phyloP scores from a whole-genome alignment of 2,888 invertebrate genomes.

The Protophormia terraenovae region DNA sequence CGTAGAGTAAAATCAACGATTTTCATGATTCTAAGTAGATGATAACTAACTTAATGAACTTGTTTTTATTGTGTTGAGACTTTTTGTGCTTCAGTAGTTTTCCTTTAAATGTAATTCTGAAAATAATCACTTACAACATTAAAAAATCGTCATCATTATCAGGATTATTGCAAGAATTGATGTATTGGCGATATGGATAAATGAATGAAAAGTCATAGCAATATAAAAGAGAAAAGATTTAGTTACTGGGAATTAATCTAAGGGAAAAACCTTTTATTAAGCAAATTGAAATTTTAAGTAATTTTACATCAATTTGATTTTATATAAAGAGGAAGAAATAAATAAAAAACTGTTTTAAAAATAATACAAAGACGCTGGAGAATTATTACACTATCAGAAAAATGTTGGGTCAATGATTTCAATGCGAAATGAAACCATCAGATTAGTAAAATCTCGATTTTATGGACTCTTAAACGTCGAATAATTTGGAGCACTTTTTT shows the following conservation, averaged over 20 bases:
- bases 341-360: too few relatives aligned
- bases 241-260: neutral
- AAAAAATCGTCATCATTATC: neutral
- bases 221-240: neutral
- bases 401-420: too few relatives aligned
- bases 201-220: neutral
- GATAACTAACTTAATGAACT: conserved; percentile 45
- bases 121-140: conserved; percentile 5
- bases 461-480: too few relatives aligned
- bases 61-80: conserved; percentile 15
- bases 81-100: conserved; percentile 42
- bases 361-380: too few relatives aligned
- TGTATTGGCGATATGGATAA: neutral
- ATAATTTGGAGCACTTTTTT: too few relatives aligned
- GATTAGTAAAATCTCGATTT: too few relatives aligned
- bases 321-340: too few relatives aligned
- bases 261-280: neutral
- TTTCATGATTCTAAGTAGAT: conserved; percentile 36
- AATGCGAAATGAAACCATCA: too few relatives aligned
- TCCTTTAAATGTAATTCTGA: conserved; percentile 33
- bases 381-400: too few relatives aligned
- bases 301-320: too few relatives aligned
- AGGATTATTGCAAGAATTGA: conserved; percentile 25
- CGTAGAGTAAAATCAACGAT: neutral
- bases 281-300: neutral